Evolutionary conservation across 2,797 vertebrate species (phyloP), one percentile per base, ranked within the genome.

Genomic region (Tenualosa thibaudeaui): DNA sequence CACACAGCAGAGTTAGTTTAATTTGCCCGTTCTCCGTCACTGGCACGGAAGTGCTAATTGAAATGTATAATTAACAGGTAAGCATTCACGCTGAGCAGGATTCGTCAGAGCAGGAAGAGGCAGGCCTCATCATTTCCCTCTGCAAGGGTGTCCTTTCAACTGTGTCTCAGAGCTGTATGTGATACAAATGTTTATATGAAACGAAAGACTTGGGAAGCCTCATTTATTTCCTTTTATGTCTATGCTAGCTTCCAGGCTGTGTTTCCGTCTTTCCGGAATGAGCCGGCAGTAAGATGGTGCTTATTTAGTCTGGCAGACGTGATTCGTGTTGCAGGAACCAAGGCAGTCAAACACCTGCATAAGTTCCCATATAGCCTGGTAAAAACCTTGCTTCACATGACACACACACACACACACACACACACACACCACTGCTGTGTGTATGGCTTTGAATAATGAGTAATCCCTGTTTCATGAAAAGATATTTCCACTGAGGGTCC

Each of bases 21-120:
- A 78, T 78, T 78, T 46, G 71, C 37, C 40, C 40, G 37, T 40
- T 40, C 37, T 37, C 71, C 5, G 17, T 78, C 71, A 78, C 71
- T 46, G 71, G 19, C 71, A 78, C 19, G 71, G 71, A 78, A 17
- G 46, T n/a, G 71, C 71, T 78, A 78, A 78, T 78, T 78, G 71
- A 78, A 78, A 78, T 78, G 71, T 46, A 46, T 78, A 78, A 78
- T 78, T 78, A 78, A 78, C 17, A 46, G 40, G 68, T 78, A 40
- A 78, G 37, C 17, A 24, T 46, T 78, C 17, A 37, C 6, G 71
- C 71, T 46, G 71, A 17, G 40, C 50, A 51, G 50, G 50, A 51
- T 51, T 51, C 5, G 19, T 71, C 68, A 17, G 26, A 17, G 68
- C 31, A 37, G 37, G 40, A 7, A 43, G 71, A 46, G 71, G 71